These are phyloP conservation scores for Melanerpes aurifrons DNA, from an alignment of 2,113 vertebrate genomes.

Conservation along the genomic window DNA sequence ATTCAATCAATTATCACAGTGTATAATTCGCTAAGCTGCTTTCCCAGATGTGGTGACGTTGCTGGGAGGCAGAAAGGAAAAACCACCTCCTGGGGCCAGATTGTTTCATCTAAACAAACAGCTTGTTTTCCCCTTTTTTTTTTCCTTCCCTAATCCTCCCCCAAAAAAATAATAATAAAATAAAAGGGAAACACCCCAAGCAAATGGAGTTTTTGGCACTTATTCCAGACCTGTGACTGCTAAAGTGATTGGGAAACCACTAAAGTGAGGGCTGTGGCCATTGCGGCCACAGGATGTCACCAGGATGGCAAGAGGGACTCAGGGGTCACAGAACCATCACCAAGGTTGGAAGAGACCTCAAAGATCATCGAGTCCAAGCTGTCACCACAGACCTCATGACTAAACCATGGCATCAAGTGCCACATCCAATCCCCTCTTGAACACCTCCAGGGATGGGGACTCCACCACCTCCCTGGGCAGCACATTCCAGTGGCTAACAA, in stretches of 20 bases:
- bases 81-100: neutral
- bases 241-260: neutral
- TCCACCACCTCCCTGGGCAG: too few relatives aligned
- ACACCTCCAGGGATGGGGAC: too few relatives aligned
- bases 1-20: slow-evolving; percentile 21
- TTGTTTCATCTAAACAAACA: neutral
- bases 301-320: neutral
- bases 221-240: neutral
- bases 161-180: neutral
- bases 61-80: neutral
- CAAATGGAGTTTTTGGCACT: neutral
- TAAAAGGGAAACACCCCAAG: neutral
- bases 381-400: too few relatives aligned
- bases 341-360: too few relatives aligned
- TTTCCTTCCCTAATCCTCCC: neutral
- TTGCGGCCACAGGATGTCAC: accelerated
- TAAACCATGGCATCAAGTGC: too few relatives aligned
- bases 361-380: too few relatives aligned
- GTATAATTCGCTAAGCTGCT: neutral
- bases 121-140: neutral
- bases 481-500: too few relatives aligned
- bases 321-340: neutral
- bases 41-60: neutral
- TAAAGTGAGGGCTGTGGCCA: neutral
- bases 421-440: too few relatives aligned